Base-by-base conservation (phyloP, 2,888 invertebrate species). In the Chaitophorus viminalis region DNA sequence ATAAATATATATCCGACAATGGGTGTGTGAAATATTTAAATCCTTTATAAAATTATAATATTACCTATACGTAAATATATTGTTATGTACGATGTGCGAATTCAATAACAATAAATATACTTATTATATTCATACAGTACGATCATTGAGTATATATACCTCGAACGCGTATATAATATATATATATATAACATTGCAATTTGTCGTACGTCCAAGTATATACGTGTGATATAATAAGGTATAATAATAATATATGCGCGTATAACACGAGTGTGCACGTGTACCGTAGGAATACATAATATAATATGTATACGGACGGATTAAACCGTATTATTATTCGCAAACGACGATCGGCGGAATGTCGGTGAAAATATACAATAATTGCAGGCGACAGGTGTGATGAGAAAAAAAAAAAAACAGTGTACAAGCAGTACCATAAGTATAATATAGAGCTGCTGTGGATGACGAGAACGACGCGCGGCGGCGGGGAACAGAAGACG, bases 341-440 rank as follows among this genome's bases (percentile, higher is more conserved):
- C 46, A 46, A 17, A 52, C 17, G 39, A 8, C 65, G 46, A 14
- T n/a, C 68, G 70, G 54, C 72, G 72, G 70, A 78, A 85, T 85
- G 46, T 77, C 86, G 21, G 29, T 21, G 60, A 18, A 39, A 70
- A 60, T 77, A 68, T 77, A 72, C 72, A 72, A 79, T 72, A 74
- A 86, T 74, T 60, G 79, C 39, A 33, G 29, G 79, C 60, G 86
- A 86, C 86, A 86, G 86, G 86, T 86, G 86, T 72, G 86, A 78
- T 60, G 60, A 2, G 60, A 2, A 9, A 3, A 60, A 21, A 60
- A 21, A 21, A 60, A 68, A 52, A 75, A 52, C 72, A 46, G 21
- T 3, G 46, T 36, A 46, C 70, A 25, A 11, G 68, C n/a, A n/a
- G n/a, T n/a, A 3, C 11, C 29, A n/a, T n/a, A n/a, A n/a, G n/a